Base-by-base conservation (phyloP, 2,113 vertebrate genomes). In the Chaetorhynchus papuensis region DNA sequence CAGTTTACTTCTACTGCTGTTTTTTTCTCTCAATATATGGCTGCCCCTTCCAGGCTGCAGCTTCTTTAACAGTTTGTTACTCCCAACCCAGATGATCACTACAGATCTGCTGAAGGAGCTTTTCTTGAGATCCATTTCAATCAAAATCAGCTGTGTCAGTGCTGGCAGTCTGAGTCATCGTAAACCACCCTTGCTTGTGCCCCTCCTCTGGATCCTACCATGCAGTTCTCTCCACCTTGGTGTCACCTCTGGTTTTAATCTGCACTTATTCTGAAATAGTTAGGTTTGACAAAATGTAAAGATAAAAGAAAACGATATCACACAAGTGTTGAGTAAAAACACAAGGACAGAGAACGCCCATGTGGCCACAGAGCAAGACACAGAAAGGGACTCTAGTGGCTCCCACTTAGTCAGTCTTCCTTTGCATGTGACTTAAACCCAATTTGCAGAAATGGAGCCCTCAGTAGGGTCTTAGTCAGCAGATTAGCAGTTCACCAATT, bases 271-370 rank as follows among this genome's bases (percentile, higher is more conserved):
- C 8, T 8, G 33, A 59, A 17, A 9, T 2, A 7, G 8, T 47
- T 71, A 83, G 23, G 24, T 15, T 56, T 68, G 31, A 52, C 6
- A 39, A 42, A 66, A 42, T 0, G 3, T 57, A 23, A 61, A 81
- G 71, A 23, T 41, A 28, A 7, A 61, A 24, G 21, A 68, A 78
- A 63, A 76, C 0, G 0, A 1, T 54, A n/a, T 33, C 45, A 37
- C 11, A 35, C 6, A 76, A 59, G 45, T 21, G 1, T 2, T 47
- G 5, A 65, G 10, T 26, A 60, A 19, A 13, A 27, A 10, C 15
- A 50, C 3, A 47, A 59, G 24, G 39, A 56, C 20, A 50, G n/a
- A 64, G 16, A 47, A 42, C 0, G 5, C 4, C 2, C 0, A 0
- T 23, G 19, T 13, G 5, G 28, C 10, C 24, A 30, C 3, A 69